phyloP scores from a whole-genome alignment of 2,888 invertebrate genomes.

The Anaspis maculata region DNA sequence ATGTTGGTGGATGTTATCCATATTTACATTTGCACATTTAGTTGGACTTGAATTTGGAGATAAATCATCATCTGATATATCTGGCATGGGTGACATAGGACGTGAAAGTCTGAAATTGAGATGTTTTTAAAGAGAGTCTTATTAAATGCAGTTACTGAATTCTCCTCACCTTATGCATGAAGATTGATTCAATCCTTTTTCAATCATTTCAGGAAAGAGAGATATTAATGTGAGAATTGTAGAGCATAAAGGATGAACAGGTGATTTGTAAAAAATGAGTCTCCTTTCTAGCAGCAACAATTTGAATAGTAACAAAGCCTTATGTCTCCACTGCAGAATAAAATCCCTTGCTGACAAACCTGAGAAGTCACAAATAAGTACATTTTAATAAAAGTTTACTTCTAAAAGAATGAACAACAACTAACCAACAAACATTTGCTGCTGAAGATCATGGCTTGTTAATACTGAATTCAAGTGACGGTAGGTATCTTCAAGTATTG shows the following conservation, averaged over 20 bases:
- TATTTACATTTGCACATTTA: too few relatives aligned
- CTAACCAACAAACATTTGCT: constrained; percentile 63
- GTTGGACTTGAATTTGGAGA: constrained; percentile 28
- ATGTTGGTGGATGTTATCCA: too few relatives aligned
- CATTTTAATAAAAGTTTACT: constrained; percentile 3
- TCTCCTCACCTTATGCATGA: constrained; percentile 78
- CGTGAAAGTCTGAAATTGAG: too few relatives aligned
- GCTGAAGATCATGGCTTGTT: constrained; percentile 48
- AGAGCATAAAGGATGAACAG: constrained; percentile 82
- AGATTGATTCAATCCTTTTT: constrained; percentile 72
- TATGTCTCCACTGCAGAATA: constrained; percentile 81
- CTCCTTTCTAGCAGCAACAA: constrained; percentile 79
- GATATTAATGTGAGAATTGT: constrained; percentile 83
- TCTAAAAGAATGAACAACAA: constrained; percentile 9
- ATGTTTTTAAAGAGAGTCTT: too few relatives aligned
- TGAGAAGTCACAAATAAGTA: constrained; percentile 38
- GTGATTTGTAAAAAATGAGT: constrained; percentile 87
- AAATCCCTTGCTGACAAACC: constrained; percentile 77
- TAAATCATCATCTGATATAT: constrained; percentile 48
- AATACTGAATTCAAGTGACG: constrained; percentile 85
- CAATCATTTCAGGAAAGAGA: constrained; percentile 81
- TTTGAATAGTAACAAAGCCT: constrained; percentile 87
- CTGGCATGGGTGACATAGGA: constrained; percentile 65
- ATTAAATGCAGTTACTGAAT: too few relatives aligned
- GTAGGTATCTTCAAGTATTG: constrained; percentile 83